Conservation (phyloP, 2,888 invertebrate species). For the Theodoxus fluviatilis region DNA sequence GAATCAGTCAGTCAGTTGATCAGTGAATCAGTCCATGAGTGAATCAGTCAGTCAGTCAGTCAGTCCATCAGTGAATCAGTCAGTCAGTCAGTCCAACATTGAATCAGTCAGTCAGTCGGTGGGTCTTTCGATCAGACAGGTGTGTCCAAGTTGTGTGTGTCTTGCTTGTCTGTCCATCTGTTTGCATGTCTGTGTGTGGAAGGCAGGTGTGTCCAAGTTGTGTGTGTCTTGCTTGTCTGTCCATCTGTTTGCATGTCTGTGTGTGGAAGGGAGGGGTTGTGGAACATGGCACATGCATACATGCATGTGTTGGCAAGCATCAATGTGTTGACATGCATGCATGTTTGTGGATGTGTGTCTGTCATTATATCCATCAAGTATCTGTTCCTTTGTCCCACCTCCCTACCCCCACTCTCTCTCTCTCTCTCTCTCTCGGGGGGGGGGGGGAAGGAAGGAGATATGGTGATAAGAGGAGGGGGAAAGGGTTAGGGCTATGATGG, state of each 20-base stretch:
- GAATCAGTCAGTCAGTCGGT: not conserved
- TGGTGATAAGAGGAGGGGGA: not conserved
- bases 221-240: not conserved
- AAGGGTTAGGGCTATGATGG: not conserved
- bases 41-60: too few species aligned
- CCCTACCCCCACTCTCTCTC: too few species aligned
- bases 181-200: not conserved
- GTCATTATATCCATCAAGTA: too few species aligned
- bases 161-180: conserved; percentile 4
- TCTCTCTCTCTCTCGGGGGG: too few species aligned
- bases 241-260: not conserved
- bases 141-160: conserved; percentile 1
- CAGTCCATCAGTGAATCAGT: too few species aligned
- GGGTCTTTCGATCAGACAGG: not conserved
- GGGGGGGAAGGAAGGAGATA: too few species aligned
- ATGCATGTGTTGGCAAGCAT: not conserved
- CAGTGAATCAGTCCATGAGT: too few species aligned
- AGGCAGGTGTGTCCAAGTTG: not conserved
- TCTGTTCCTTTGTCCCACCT: too few species aligned
- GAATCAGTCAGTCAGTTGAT: too few species aligned
- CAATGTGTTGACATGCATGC: not conserved
- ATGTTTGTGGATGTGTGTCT: not conserved
- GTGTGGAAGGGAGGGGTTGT: not conserved
- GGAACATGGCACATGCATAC: too few species aligned
- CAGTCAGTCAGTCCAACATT: too few species aligned